phyloP scores from a whole-genome alignment of 30 jellyfish, hydroid and myxozoan genomes.

The Aurelia aurita region DNA sequence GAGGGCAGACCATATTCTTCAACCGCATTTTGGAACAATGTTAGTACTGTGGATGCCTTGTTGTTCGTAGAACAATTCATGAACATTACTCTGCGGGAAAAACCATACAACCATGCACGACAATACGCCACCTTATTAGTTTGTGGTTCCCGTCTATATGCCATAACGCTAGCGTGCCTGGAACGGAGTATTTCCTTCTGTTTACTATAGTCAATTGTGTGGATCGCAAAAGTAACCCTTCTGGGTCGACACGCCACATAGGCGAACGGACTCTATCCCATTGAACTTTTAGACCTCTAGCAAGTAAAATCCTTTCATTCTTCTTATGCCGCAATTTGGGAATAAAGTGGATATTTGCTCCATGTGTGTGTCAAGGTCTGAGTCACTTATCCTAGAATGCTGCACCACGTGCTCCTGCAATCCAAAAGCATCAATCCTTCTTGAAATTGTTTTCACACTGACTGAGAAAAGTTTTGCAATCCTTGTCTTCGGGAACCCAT shows the following conservation, averaged over 20 bases:
- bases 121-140: slow-evolving; percentile 44
- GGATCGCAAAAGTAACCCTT: slow-evolving; percentile 45
- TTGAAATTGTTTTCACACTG: slow-evolving; percentile 38
- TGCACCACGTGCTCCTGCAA: not conserved
- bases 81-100: slow-evolving; percentile 23
- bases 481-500: slow-evolving; percentile 50
- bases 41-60: slow-evolving; percentile 28
- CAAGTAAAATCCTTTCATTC: slow-evolving; percentile 65
- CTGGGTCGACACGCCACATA: slow-evolving; percentile 73
- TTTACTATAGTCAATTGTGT: slow-evolving; percentile 22
- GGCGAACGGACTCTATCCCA: slow-evolving; percentile 46
- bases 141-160: slow-evolving; percentile 56
- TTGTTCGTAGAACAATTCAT: slow-evolving; percentile 17
- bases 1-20: slow-evolving; percentile 45
- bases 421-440: slow-evolving; percentile 43
- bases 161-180: slow-evolving; percentile 46
- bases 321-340: slow-evolving; percentile 64
- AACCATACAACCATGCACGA: slow-evolving; percentile 52
- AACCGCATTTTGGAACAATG: slow-evolving; percentile 7
- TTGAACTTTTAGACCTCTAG: slow-evolving; percentile 35
- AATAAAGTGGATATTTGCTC: slow-evolving; percentile 6
- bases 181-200: slow-evolving; percentile 47
- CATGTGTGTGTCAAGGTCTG: slow-evolving; percentile 31
- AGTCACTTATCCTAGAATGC: slow-evolving; percentile 1
- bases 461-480: slow-evolving; percentile 58